A percentile compares a stretch with the other conserved stretches of the same genome.
phyloP scores from a whole-genome alignment of 2,888 invertebrate genomes.

The Agrilus biguttatus region DNA sequence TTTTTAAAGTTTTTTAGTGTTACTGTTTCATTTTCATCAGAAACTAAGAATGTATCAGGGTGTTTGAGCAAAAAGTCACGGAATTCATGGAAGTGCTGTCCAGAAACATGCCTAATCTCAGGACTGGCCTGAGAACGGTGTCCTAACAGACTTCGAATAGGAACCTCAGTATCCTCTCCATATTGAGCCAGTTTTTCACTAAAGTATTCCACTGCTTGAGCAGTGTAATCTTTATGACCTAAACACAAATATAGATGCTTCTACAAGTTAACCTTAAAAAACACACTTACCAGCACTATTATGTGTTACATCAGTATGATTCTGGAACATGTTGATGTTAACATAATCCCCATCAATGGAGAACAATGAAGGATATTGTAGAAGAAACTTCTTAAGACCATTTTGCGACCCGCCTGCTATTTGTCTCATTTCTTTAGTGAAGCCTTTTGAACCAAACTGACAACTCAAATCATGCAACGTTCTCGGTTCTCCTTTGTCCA shows the following conservation, averaged over 20 bases:
- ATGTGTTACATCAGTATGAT: slow-evolving; percentile 40
- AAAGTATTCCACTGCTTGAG: slow-evolving; percentile 96
- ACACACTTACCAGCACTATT: slow-evolving; percentile 4
- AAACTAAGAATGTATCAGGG: slow-evolving; percentile 72
- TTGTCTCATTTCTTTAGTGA: slow-evolving; percentile 97
- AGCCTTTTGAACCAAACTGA: slow-evolving; percentile 97
- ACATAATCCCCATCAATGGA: slow-evolving; percentile 87
- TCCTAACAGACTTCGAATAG: slow-evolving; percentile 89
- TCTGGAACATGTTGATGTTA: slow-evolving; percentile 67
- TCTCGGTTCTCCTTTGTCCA: slow-evolving; percentile 92
- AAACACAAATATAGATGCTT: slow-evolving; percentile 10
- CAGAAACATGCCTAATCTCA: slow-evolving; percentile 92
- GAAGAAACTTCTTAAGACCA: slow-evolving; percentile 90
- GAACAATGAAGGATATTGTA: slow-evolving; percentile 93
- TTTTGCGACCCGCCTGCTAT: slow-evolving; percentile 92
- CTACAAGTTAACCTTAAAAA: background rate
- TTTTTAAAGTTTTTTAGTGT: slow-evolving; percentile 45
- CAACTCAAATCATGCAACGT: slow-evolving; percentile 96
- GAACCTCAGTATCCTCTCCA: slow-evolving; percentile 91
- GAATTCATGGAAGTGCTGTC: slow-evolving; percentile 88
- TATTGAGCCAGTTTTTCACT: slow-evolving; percentile 89
- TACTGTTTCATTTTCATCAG: slow-evolving; percentile 67
- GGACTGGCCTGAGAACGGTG: slow-evolving; percentile 94
- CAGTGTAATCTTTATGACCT: slow-evolving; percentile 77
- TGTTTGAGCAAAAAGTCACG: slow-evolving; percentile 71